Base-by-base conservation (phyloP, 2,113 vertebrate species). In the Suricata suricatta region DNA sequence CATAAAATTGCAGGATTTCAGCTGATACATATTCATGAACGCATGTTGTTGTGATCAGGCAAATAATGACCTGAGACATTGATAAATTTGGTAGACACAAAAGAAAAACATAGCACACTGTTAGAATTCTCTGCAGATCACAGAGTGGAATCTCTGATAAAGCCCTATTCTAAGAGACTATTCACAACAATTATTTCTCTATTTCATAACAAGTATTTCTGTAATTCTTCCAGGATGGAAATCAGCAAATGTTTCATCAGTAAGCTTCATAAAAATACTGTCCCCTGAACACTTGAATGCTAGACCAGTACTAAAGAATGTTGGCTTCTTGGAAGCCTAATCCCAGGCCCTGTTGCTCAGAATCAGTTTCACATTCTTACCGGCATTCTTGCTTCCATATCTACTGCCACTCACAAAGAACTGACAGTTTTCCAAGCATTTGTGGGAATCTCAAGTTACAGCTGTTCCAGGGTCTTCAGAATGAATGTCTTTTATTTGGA, bases 61-160 rank as follows among this genome's bases (percentile, higher is more conserved):
- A 96, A 93, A 98, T 86, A 98, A 97, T 97, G 95, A 96, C 97
- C 92, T 23, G 14, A 97, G 96, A 98, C 95, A 97, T 95, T 98
- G 97, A 98, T 96, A 97, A 96, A 98, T 98, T 95, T 44, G 50
- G n/a, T 94, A 88, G 71, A 88, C 69, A 60, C 25, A 19, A 82
- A 96, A 88, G 96, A 31, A 96, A 97, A 97, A 92, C 76, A 87
- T n/a, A 94, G 79, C 44, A 83, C 35, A 47, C 85, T 7, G 12
- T 54, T 57, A 92, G 89, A 89, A 96, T 93, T 95, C 95, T 97
- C 90, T 91, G 72, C 1, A 11, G 83, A 92, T 93, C n/a, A 68
- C 92, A 81, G 88, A 93, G 57, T n/a, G 23, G 76, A 96, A 97
- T 81, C 86, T 92, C 68, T 60, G 84, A 96, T 97, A 92, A 92